phyloP scores from a whole-genome alignment of 2,888 invertebrate species.

The Smittia sp. region DNA sequence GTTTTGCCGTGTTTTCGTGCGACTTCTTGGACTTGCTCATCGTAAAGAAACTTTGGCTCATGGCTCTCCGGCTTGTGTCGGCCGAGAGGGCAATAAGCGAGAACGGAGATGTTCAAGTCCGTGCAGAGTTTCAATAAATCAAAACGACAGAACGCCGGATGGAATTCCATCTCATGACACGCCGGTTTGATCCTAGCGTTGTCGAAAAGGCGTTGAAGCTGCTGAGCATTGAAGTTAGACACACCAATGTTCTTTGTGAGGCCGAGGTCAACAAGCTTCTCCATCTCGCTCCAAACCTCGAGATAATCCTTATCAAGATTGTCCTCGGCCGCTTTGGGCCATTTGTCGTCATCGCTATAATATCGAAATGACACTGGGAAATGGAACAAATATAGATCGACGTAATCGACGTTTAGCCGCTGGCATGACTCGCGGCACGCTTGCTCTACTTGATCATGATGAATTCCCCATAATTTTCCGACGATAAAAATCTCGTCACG shows the following conservation, averaged over 20 bases:
- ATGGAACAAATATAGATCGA: slow-evolving; percentile 34
- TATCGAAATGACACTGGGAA: slow-evolving; percentile 7
- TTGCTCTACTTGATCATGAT: slow-evolving; percentile 42
- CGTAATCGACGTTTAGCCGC: neutral
- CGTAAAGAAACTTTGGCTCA: slow-evolving; percentile 55
- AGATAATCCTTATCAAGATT: slow-evolving; percentile 61
- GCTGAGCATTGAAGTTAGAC: slow-evolving; percentile 81
- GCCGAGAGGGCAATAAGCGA: slow-evolving; percentile 75
- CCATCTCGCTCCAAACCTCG: slow-evolving; percentile 79
- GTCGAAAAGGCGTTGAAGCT: slow-evolving; percentile 67
- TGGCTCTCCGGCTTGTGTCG: slow-evolving; percentile 56
- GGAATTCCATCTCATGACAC: slow-evolving; percentile 58
- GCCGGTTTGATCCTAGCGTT: slow-evolving; percentile 66
- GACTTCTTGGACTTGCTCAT: slow-evolving; percentile 57
- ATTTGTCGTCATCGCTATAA: slow-evolving; percentile 18
- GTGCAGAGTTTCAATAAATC: slow-evolving; percentile 67
- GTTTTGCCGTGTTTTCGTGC: slow-evolving; percentile 63
- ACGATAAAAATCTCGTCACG: slow-evolving; percentile 52
- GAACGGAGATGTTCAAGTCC: slow-evolving; percentile 61
- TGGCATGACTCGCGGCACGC: slow-evolving; percentile 23
- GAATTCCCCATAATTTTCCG: slow-evolving; percentile 50
- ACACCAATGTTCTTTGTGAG: slow-evolving; percentile 76
- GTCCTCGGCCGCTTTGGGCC: slow-evolving; percentile 13
- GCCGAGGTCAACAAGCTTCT: slow-evolving; percentile 66
- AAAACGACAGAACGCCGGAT: slow-evolving; percentile 70